A percentile compares a stretch with the other conserved stretches of the same genome.
phyloP scores from a whole-genome alignment of 2,888 invertebrate species.

The Asteroscopus sphinx region DNA sequence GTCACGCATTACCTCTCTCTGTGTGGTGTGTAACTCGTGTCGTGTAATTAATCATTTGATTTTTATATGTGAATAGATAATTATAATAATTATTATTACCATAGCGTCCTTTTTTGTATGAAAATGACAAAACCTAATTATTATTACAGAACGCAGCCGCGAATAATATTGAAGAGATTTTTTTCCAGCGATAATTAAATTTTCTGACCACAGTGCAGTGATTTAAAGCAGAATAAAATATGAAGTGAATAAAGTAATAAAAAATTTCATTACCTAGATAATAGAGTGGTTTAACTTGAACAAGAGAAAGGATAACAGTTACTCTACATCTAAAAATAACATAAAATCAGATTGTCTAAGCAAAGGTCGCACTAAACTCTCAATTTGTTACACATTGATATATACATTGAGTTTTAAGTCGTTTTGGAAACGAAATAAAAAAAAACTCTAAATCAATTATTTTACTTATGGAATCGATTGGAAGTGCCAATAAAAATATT shows the following conservation, averaged over 20 bases:
- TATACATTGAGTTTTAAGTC: too few relatives aligned
- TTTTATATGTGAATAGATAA: constrained; percentile 10
- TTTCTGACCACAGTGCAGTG: neutral
- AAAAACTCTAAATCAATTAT: too few relatives aligned
- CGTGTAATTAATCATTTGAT: constrained; percentile 13
- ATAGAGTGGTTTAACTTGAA: constrained; percentile 6
- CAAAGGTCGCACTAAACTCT: constrained; percentile 53
- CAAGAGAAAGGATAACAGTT: constrained; percentile 24
- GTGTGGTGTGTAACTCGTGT: neutral
- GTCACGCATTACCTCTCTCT: constrained; percentile 5
- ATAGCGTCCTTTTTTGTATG: constrained; percentile 15
- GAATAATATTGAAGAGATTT: too few relatives aligned
- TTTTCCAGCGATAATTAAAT: too few relatives aligned
- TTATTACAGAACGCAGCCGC: neutral
- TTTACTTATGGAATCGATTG: too few relatives aligned
- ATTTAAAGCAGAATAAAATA: neutral
- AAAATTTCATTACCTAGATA: neutral
- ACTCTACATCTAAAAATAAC: constrained; percentile 32
- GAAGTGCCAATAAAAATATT: too few relatives aligned
- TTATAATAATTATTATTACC: constrained; percentile 1
- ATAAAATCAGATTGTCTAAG: constrained; percentile 23
- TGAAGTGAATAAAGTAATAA: neutral
- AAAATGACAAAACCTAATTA: constrained; percentile 3
- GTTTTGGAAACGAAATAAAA: too few relatives aligned
- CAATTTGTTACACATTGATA: constrained; percentile 48